phyloP scores from a whole-genome alignment of 2,888 invertebrate genomes.

The Melanophora roralis region DNA sequence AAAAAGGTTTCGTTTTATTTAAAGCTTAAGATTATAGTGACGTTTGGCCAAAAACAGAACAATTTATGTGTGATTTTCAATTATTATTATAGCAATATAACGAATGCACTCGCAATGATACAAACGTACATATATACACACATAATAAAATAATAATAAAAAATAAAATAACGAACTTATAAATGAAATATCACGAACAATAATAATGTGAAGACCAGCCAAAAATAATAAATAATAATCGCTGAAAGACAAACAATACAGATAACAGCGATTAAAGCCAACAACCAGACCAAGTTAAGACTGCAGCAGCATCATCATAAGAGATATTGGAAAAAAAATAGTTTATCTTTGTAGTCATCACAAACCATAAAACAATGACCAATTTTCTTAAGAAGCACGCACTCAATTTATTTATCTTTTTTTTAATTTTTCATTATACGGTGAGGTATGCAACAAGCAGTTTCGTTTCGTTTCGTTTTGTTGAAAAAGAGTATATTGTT shows the following conservation, averaged over 20 bases:
- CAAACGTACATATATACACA: too few relatives aligned
- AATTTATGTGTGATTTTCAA: conserved; percentile 58
- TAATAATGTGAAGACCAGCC: conserved; percentile 35
- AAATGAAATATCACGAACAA: conserved; percentile 43
- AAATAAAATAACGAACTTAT: conserved; percentile 2
- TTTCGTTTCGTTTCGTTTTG: not conserved
- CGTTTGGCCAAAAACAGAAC: conserved; percentile 1
- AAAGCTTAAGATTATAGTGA: too few relatives aligned
- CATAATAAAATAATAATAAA: conserved; percentile 1
- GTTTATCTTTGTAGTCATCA: conserved; percentile 48
- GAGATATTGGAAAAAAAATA: conserved; percentile 20
- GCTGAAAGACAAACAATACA: conserved; percentile 45
- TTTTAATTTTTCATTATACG: conserved; percentile 1
- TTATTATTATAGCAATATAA: too few relatives aligned
- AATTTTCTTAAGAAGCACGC: conserved; percentile 48
- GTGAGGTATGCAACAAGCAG: conserved; percentile 10
- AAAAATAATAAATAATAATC: conserved; percentile 42
- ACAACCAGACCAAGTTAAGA: not conserved
- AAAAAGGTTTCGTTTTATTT: conserved; percentile 2
- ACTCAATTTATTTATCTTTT: conserved; percentile 46
- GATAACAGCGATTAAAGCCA: not conserved
- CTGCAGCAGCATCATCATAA: not conserved
- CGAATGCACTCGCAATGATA: too few relatives aligned
- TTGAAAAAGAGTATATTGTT: not conserved
- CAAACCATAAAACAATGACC: conserved; percentile 46